Conservation (phyloP, 1,140 invertebrate species). For the Diplogasteroides magnus region DNA sequence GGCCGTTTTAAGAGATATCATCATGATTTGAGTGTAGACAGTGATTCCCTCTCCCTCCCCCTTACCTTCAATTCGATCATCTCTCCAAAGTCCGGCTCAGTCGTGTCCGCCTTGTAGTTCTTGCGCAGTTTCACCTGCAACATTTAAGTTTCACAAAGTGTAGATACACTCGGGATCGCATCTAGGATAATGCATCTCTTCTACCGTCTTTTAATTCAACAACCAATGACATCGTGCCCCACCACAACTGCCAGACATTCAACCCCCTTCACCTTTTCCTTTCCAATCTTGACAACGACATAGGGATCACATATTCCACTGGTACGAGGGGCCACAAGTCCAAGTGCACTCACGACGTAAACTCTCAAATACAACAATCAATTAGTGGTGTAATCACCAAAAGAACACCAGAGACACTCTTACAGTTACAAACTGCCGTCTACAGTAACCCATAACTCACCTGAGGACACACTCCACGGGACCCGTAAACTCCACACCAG, state of each 20-base stretch:
- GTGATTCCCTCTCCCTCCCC: no score
- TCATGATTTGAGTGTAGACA: background rate
- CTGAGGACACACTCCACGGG: slow-evolving; percentile 58
- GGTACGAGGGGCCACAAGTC: slow-evolving; percentile 55
- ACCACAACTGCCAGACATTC: no score
- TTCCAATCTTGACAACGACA: slow-evolving; percentile 38
- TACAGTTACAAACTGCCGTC: no score
- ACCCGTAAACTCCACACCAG: slow-evolving; percentile 46
- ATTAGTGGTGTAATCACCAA: no score
- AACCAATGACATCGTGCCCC: no score
- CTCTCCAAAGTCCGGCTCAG: slow-evolving; percentile 44
- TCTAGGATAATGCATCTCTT: no score
- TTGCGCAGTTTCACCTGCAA: slow-evolving; percentile 33
- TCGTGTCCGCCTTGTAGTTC: slow-evolving; percentile 39
- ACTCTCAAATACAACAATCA: slow-evolving; percentile 40
- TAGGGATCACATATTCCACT: slow-evolving; percentile 41
- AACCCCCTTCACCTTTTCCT: slow-evolving; percentile 31
- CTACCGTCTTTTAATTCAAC: no score
- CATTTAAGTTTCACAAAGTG: no score
- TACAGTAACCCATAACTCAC: background rate
- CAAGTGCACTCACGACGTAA: slow-evolving; percentile 58
- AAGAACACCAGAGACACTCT: no score
- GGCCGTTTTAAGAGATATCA: no score
- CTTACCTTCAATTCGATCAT: slow-evolving; percentile 57
- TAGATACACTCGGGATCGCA: no score